These are phyloP conservation scores for Drosophila hydei DNA, from an alignment of 1,140 invertebrate species.

Conservation along the genomic window DNA sequence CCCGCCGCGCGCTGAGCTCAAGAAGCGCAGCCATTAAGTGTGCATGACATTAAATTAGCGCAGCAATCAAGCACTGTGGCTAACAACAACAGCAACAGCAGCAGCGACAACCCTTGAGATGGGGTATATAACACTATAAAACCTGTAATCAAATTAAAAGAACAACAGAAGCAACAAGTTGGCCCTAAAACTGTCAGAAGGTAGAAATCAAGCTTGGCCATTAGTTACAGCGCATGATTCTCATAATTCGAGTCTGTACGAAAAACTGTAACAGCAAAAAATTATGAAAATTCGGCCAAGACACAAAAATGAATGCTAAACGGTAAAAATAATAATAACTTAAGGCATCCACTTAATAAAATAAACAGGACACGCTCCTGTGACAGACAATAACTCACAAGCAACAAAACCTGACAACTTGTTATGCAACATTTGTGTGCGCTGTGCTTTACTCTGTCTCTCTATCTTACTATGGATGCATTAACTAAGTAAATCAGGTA, in stretches of 20 bases:
- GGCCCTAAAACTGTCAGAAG: constrained; percentile 38
- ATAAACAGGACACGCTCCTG: constrained; percentile 51
- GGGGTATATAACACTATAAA: constrained; percentile 42
- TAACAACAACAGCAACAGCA: constrained; percentile 4
- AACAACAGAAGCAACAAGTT: constrained; percentile 46
- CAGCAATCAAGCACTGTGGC: constrained; percentile 50
- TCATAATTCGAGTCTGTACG: constrained; percentile 24
- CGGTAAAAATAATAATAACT: not conserved
- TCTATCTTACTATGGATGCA: not conserved
- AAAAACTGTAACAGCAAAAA: constrained; percentile 7
- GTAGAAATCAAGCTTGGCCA: constrained; percentile 48
- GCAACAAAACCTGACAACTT: constrained; percentile 28
- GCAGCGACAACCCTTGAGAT: not conserved
- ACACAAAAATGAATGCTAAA: not conserved
- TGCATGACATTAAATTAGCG: constrained; percentile 73
- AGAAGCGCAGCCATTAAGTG: constrained; percentile 52
- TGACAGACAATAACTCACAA: constrained; percentile 50
- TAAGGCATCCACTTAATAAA: constrained; percentile 14
- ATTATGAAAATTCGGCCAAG: constrained; percentile 9
- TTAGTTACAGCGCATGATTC: constrained; percentile 74
- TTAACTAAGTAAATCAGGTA: not conserved
- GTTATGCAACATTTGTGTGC: constrained; percentile 40
- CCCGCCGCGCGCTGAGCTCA: constrained; percentile 22
- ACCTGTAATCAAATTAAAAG: constrained; percentile 73
- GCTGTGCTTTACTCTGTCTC: not conserved